phyloP scores from a whole-genome alignment of 2,113 vertebrate genomes.

The Aplodontia rufa region DNA sequence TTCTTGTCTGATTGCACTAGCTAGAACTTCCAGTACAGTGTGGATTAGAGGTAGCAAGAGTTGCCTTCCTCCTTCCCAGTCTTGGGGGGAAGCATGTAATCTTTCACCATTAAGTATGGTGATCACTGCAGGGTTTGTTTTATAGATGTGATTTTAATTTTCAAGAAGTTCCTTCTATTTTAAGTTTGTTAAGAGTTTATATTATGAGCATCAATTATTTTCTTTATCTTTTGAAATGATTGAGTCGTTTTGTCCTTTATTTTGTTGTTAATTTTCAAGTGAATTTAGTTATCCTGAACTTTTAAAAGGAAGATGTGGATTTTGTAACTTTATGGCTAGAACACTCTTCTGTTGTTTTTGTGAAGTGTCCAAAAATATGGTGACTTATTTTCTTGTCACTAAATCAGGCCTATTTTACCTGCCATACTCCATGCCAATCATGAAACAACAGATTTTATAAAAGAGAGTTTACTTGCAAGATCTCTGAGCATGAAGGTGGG shows the following conservation, averaged over 20 bases:
- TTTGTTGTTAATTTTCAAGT: constrained; percentile 37
- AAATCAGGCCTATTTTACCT: background rate
- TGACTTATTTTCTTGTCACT: background rate
- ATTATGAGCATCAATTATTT: background rate
- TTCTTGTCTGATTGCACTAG: constrained; percentile 1
- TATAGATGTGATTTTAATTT: background rate
- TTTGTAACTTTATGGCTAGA: constrained; percentile 48
- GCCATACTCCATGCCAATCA: background rate
- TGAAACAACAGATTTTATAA: background rate
- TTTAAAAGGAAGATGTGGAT: background rate
- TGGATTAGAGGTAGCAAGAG: background rate
- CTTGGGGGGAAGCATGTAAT: background rate
- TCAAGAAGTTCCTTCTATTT: constrained; percentile 23
- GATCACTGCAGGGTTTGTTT: background rate
- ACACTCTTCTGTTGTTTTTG: constrained; percentile 1
- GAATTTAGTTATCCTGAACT: constrained; percentile 24
- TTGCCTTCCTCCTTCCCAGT: constrained; percentile 12
- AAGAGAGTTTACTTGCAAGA: background rate
- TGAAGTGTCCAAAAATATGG: background rate
- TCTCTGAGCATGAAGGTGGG: background rate
- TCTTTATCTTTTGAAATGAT: background rate
- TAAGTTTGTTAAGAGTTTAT: constrained; percentile 32
- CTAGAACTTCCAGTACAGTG: background rate
- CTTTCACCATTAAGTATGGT: background rate
- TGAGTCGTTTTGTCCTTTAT: constrained; percentile 26